phyloP scores from a whole-genome alignment of 2,113 vertebrate genomes.

The Cettia cetti region DNA sequence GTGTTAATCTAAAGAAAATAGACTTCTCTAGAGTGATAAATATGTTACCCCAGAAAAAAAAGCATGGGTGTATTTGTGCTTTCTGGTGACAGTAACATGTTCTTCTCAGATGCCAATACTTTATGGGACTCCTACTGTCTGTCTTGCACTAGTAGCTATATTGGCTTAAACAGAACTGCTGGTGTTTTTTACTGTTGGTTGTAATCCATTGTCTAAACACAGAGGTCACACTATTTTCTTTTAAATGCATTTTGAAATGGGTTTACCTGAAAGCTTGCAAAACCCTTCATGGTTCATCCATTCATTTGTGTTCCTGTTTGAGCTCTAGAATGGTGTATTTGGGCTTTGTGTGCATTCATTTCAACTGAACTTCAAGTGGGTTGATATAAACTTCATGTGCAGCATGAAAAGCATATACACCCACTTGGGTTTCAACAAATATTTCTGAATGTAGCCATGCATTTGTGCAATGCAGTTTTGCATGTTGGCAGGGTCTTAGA shows the following conservation, averaged over 20 bases:
- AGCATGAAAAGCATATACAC: not conserved
- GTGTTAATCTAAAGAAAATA: not conserved
- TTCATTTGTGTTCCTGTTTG: not conserved
- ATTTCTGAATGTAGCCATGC: not conserved
- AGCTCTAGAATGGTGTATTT: not conserved
- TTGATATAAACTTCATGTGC: not conserved
- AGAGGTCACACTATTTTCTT: not conserved
- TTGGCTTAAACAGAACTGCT: not conserved
- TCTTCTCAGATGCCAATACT: not conserved
- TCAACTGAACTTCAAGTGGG: not conserved
- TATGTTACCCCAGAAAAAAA: not conserved
- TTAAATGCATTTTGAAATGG: not conserved
- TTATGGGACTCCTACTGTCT: not conserved
- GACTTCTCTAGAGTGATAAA: not conserved
- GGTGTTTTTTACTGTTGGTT: not conserved
- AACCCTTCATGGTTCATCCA: not conserved
- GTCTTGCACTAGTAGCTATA: not conserved
- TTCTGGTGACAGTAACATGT: not conserved
- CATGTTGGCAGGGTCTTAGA: not conserved
- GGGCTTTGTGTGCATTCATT: not conserved
- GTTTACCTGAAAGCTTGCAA: not conserved
- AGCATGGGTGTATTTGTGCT: not conserved
- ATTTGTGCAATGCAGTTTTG: not conserved
- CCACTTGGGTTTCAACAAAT: not conserved
- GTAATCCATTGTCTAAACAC: not conserved